phyloP scores from a whole-genome alignment of 2,113 vertebrate species.

The Rhabdomys dilectus region DNA sequence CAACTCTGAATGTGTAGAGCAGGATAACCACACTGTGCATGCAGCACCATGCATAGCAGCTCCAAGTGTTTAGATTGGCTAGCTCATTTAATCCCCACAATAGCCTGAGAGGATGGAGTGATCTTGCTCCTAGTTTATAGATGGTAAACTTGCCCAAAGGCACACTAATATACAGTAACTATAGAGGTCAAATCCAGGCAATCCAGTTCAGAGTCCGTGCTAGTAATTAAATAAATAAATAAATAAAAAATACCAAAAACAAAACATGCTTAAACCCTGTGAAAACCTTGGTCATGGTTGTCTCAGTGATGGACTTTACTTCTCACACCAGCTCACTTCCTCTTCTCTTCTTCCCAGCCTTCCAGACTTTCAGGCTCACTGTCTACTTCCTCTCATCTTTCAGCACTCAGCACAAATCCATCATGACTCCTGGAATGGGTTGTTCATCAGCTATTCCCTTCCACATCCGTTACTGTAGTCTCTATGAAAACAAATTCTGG shows the following conservation, averaged over 20 bases:
- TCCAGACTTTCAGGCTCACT: background rate
- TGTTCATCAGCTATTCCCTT: background rate
- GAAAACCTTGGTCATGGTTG: background rate
- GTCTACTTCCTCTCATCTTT: background rate
- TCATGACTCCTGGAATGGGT: background rate
- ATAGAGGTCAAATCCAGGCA: background rate
- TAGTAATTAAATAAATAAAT: too few species aligned
- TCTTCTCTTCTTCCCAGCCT: background rate
- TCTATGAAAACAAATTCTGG: background rate
- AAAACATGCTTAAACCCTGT: background rate
- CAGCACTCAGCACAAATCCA: background rate
- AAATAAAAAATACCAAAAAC: background rate
- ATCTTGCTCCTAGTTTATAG: slow-evolving; percentile 11
- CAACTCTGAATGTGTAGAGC: background rate
- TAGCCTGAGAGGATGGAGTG: background rate
- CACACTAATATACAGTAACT: too few species aligned
- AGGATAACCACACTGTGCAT: background rate
- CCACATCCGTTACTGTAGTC: too few species aligned
- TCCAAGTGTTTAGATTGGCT: background rate
- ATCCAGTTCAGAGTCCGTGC: background rate
- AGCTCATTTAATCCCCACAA: background rate
- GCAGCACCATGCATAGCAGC: background rate
- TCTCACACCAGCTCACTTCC: background rate
- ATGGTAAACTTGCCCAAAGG: background rate
- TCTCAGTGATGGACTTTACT: background rate